Evolutionary conservation across 2,113 vertebrate species (phyloP).

Genomic region (Lasiurus cinereus): DNA sequence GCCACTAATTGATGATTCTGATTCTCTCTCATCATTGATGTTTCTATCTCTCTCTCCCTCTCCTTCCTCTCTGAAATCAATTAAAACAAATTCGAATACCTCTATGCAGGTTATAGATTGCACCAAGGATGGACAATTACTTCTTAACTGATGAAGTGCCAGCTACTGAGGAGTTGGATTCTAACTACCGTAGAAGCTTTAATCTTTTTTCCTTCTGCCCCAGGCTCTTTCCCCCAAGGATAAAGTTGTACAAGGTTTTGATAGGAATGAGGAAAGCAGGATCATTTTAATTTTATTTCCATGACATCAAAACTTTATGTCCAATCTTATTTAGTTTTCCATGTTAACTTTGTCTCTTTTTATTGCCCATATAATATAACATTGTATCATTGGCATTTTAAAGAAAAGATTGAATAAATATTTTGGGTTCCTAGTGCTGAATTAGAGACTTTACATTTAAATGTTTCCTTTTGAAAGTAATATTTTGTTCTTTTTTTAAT

Average conservation of each 20-base stretch:
- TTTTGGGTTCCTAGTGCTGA: neutral
- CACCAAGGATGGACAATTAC: neutral
- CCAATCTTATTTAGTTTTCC: neutral
- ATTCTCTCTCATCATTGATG: too few species aligned
- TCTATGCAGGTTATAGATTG: neutral
- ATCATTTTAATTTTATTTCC: slow-evolving; percentile 6
- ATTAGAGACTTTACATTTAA: neutral
- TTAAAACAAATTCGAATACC: neutral
- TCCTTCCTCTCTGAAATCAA: too few species aligned
- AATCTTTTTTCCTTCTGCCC: neutral
- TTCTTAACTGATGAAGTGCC: neutral
- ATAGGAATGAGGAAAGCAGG: neutral
- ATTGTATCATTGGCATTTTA: neutral
- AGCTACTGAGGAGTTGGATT: neutral
- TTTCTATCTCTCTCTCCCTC: too few species aligned
- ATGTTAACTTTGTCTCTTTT: neutral
- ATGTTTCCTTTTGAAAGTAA: slow-evolving; percentile 12
- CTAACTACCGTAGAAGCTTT: neutral
- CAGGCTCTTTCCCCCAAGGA: neutral
- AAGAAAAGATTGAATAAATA: slow-evolving; percentile 3
- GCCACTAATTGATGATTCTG: too few species aligned
- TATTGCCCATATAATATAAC: neutral
- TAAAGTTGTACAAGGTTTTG: neutral
- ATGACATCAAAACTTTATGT: neutral
- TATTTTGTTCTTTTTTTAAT: neutral